Percentiles rank a stretch among this genome's conserved stretches.
Conservation (phyloP, 1,140 invertebrate genomes). For the Temnothorax curvispinosus region DNA sequence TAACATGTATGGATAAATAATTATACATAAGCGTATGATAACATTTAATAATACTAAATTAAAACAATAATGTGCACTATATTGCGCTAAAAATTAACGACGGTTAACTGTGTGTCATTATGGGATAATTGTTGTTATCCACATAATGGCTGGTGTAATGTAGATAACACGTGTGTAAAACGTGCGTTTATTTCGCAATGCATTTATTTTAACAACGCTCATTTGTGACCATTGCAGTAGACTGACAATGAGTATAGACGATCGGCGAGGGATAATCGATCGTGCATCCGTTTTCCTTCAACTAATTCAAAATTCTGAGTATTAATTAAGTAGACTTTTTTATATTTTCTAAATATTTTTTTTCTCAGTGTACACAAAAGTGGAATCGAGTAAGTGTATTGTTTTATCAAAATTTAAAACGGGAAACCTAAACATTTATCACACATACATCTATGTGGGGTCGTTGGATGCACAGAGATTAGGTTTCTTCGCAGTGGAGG, state of each 20-base stretch:
- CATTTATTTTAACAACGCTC: neutral
- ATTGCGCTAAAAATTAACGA: neutral
- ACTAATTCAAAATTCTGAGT: neutral
- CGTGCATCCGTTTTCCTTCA: neutral
- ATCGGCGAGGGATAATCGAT: conserved; percentile 2
- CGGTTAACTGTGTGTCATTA: neutral
- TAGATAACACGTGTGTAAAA: neutral
- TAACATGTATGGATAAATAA: neutral
- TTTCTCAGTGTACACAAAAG: too few species aligned
- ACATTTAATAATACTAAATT: neutral
- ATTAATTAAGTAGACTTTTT: neutral
- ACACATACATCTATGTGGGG: too few species aligned
- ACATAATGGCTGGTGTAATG: neutral
- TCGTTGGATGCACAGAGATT: too few species aligned
- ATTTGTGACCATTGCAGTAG: neutral
- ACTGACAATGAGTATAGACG: neutral
- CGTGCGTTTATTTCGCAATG: neutral
- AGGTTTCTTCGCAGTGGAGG: too few species aligned
- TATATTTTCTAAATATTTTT: too few species aligned
- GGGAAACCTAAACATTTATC: too few species aligned
- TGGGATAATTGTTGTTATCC: neutral
- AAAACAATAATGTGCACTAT: neutral
- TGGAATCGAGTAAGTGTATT: too few species aligned
- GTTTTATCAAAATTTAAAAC: too few species aligned
- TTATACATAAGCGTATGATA: neutral